Percentiles rank a stretch among this genome's conserved stretches.
These are phyloP conservation scores for Monodelphis domestica DNA, from an alignment of 2,797 vertebrate genomes.

Conservation along the genomic window DNA sequence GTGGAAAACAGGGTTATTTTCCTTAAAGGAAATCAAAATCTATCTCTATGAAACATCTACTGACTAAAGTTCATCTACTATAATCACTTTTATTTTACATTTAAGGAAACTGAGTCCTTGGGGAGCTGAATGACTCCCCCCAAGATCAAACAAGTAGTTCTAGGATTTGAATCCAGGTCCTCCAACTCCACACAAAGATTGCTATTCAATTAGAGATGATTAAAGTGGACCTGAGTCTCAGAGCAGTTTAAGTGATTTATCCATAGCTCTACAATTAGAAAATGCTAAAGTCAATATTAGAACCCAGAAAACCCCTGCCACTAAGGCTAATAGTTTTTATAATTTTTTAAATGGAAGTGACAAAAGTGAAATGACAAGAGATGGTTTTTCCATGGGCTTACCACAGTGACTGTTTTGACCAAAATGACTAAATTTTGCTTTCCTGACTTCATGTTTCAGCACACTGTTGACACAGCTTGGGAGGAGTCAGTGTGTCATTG, in stretches of 20 bases:
- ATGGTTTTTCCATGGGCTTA: background rate
- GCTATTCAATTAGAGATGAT: background rate
- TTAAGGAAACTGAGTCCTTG: too few species aligned
- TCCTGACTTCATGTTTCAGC: background rate
- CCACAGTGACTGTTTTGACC: background rate
- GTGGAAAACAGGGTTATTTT: too few species aligned
- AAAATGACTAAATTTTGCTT: conserved; percentile 3
- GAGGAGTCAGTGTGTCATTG: background rate
- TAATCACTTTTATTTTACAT: too few species aligned
- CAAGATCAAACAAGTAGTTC: too few species aligned
- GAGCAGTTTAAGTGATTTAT: background rate
- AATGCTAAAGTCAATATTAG: background rate
- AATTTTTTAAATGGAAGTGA: background rate
- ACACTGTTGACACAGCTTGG: background rate
- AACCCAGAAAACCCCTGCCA: background rate
- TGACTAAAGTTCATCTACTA: too few species aligned
- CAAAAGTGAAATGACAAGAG: conserved; percentile 3
- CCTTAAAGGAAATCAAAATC: too few species aligned
- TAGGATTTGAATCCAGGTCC: background rate
- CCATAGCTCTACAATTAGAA: background rate
- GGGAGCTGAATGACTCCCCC: too few species aligned
- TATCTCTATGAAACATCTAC: too few species aligned
- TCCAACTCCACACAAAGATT: background rate
- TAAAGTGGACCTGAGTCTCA: background rate
- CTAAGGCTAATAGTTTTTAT: background rate